Base-by-base conservation (phyloP, 2,113 vertebrate species). In the Galbula dea region DNA sequence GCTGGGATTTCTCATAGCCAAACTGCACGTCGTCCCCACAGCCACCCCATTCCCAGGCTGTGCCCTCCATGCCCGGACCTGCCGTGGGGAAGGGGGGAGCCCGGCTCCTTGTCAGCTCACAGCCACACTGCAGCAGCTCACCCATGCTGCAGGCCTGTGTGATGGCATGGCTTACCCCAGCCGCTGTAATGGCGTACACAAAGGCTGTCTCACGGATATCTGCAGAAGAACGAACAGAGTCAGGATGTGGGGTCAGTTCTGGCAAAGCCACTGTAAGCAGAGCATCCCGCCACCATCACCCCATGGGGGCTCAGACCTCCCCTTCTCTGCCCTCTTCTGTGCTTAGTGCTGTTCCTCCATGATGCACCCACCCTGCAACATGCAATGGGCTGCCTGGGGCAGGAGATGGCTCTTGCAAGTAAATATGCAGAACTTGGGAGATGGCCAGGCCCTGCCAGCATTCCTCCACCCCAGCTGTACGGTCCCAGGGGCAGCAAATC, bases 71-170 rank as follows among this genome's bases (percentile, higher is more conserved):
- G 9, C 97, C 95, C 1, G 97, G 91, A 7, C 96, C 90, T 0
- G 58, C n/a, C 0, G 97, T 93, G 4, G 98, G 96, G 0, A 87
- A 93, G 2, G 98, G 97, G 2, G 96, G 97, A 3, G 98, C 97
- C 66, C 98, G 96, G 94, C 98, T 98, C 10, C 98, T 96, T 3
- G 98, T 99, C 15, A 99, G 98, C 96, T 99, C 99, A 1, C 99
- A 99, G 87, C 99, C 99, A 2, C 99, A 99, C 97, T 99, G 99
- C 96, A 99, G 96, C 79, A 99, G 98, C 92, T 99, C 99, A 1
- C 99, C 99, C 99, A 99, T 99, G 88, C 99, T 99, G 97, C 99
- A 99, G 94, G 99, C 99, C 96, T 99, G 99, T 3, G 99, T 99
- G 97, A 99, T 99, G 3, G 99, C 98, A 6, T 99, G 99, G 82